phyloP scores from a whole-genome alignment of 1,140 invertebrate species.

The Cardiocondyla obscurior region DNA sequence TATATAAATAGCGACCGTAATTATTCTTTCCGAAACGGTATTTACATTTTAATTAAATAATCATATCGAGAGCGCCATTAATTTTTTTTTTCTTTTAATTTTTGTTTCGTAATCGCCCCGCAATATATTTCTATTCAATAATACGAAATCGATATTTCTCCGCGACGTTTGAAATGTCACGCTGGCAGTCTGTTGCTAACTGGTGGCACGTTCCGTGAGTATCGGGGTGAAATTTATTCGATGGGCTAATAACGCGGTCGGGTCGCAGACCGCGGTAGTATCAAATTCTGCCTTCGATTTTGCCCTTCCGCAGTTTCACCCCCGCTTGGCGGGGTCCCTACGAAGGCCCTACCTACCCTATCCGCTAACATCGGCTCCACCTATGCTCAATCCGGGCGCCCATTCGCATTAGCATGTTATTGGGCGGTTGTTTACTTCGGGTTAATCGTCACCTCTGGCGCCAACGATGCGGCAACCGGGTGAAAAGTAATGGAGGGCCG shows the following conservation, averaged over 20 bases:
- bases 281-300: slow-evolving; percentile 65
- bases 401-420: slow-evolving; percentile 80
- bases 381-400: slow-evolving; percentile 48
- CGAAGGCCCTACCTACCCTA: background rate
- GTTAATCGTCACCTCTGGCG: slow-evolving; percentile 75
- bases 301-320: slow-evolving; percentile 14
- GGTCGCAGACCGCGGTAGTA: slow-evolving; percentile 33
- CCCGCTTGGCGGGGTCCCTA: background rate
- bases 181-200: slow-evolving; percentile 29
- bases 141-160: slow-evolving; percentile 5
- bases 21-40: too few species aligned
- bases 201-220: slow-evolving; percentile 31
- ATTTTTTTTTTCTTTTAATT: too few species aligned
- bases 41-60: too few species aligned
- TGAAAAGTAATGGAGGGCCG: background rate
- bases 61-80: too few species aligned
- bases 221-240: slow-evolving; percentile 58
- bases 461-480: slow-evolving; percentile 51
- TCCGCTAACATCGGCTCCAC: slow-evolving; percentile 15
- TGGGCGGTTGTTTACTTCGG: slow-evolving; percentile 77
- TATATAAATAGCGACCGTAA: too few species aligned
- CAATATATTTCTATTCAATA: slow-evolving; percentile 12
- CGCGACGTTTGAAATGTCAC: slow-evolving; percentile 9
- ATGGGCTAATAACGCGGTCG: slow-evolving; percentile 57
- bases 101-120: background rate